Conservation (phyloP, 2,113 vertebrate genomes). For the Cebidichthys violaceus region DNA sequence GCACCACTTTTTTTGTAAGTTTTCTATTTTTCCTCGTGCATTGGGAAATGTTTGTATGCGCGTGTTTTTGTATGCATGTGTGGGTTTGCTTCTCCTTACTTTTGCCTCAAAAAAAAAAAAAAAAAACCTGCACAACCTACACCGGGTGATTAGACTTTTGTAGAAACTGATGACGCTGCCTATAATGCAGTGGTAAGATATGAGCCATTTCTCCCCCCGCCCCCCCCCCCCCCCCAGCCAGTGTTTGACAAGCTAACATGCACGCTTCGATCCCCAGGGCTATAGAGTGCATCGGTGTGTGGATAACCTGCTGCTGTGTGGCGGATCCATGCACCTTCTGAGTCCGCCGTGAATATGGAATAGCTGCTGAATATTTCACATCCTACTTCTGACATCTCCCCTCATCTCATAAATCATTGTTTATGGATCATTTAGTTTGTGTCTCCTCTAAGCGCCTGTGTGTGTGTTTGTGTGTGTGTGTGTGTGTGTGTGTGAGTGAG, state of each 20-base stretch:
- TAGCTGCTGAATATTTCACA: slow-evolving; percentile 78
- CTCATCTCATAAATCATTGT: slow-evolving; percentile 78
- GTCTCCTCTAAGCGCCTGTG: slow-evolving; percentile 19
- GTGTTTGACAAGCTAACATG: slow-evolving; percentile 75
- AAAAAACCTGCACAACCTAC: slow-evolving; percentile 43
- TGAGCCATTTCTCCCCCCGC: no score
- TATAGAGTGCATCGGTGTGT: slow-evolving; percentile 78
- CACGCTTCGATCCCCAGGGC: slow-evolving; percentile 74
- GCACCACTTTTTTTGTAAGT: not conserved
- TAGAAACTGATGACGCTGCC: slow-evolving; percentile 72
- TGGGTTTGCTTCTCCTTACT: not conserved
- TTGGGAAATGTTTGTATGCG: not conserved
- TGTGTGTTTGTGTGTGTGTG: slow-evolving; percentile 9
- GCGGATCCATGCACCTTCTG: slow-evolving; percentile 62
- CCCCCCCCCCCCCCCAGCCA: slow-evolving; percentile 59
- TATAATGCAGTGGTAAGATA: slow-evolving; percentile 64
- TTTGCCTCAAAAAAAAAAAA: no score
- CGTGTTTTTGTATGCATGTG: slow-evolving; percentile 25
- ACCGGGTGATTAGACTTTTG: slow-evolving; percentile 54
- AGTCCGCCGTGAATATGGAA: slow-evolving; percentile 73
- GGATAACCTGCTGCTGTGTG: slow-evolving; percentile 64
- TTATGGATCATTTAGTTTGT: slow-evolving; percentile 76
- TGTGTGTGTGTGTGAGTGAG: not conserved
- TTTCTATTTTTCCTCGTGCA: not conserved
- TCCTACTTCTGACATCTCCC: slow-evolving; percentile 60